phyloP scores from a whole-genome alignment of 2,888 invertebrate genomes.

The Calephelis perditalis region DNA sequence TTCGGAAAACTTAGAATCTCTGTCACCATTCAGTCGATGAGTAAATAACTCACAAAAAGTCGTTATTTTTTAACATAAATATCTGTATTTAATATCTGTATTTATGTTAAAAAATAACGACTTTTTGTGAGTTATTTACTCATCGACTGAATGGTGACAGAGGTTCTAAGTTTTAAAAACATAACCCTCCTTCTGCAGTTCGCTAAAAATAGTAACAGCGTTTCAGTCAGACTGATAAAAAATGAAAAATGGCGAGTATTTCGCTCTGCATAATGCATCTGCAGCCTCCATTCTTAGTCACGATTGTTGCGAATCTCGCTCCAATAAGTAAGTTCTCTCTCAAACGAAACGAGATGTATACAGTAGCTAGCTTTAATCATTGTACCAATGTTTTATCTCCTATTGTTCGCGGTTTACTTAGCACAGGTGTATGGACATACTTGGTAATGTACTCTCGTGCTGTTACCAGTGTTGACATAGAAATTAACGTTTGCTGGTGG shows the following conservation, averaged over 20 bases:
- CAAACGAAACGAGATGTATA: conserved; percentile 29
- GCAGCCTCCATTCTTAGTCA: conserved; percentile 26
- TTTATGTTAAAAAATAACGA: too few relatives aligned
- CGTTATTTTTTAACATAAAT: too few relatives aligned
- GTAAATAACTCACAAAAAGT: too few relatives aligned
- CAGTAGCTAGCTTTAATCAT: conserved; percentile 31
- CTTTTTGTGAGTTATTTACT: too few relatives aligned
- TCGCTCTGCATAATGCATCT: conserved; percentile 19
- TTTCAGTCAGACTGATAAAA: not conserved
- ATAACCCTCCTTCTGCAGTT: too few relatives aligned
- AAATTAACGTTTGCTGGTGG: too few relatives aligned
- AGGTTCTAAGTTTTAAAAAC: too few relatives aligned
- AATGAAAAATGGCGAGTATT: conserved; percentile 1
- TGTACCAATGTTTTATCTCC: conserved; percentile 39
- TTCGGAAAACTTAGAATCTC: too few relatives aligned
- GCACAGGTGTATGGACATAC: conserved; percentile 20
- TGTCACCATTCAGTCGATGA: too few relatives aligned
- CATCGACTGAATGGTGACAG: too few relatives aligned
- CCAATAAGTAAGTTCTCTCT: conserved; percentile 25
- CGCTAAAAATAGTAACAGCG: too few relatives aligned
- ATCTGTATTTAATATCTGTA: too few relatives aligned
- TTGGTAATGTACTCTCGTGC: conserved; percentile 8
- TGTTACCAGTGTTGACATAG: not conserved
- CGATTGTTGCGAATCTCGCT: conserved; percentile 26
- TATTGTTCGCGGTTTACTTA: conserved; percentile 36